phyloP scores from a whole-genome alignment of 2,888 invertebrate genomes.

The Dasysyrphus albostriatus region DNA sequence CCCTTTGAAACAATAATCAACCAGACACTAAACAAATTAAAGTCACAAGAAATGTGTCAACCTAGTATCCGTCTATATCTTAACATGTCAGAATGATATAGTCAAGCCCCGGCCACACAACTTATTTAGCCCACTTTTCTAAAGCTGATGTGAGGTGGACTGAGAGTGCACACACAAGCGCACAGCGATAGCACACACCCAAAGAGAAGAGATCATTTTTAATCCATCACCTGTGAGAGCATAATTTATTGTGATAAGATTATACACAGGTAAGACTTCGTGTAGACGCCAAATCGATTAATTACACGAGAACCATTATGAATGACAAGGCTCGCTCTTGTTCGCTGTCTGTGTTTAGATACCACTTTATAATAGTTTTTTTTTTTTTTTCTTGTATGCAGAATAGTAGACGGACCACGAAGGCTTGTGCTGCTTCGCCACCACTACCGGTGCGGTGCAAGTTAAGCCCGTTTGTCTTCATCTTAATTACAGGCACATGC shows the following conservation, averaged over 20 bases:
- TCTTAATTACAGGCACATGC: constrained; percentile 65
- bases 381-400: background rate
- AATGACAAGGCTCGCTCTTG: constrained; percentile 58
- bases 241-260: constrained; percentile 71
- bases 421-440: constrained; percentile 3
- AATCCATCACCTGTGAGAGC: constrained; percentile 63
- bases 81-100: constrained; percentile 41
- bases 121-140: constrained; percentile 1
- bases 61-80: constrained; percentile 29
- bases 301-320: constrained; percentile 71
- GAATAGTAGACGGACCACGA: background rate
- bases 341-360: constrained; percentile 35
- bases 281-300: constrained; percentile 72
- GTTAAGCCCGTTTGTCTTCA: constrained; percentile 42
- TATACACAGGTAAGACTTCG: constrained; percentile 62
- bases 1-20: background rate
- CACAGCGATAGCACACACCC: constrained; percentile 6
- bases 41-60: constrained; percentile 34
- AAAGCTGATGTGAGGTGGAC: background rate
- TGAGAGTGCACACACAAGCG: background rate
- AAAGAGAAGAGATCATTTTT: constrained; percentile 54
- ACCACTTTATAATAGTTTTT: background rate
- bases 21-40: constrained; percentile 23
- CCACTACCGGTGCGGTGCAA: background rate
- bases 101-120: constrained; percentile 44